phyloP scores from a whole-genome alignment of 2,888 invertebrate genomes.

The Bursaphelenchus okinawaensis region DNA sequence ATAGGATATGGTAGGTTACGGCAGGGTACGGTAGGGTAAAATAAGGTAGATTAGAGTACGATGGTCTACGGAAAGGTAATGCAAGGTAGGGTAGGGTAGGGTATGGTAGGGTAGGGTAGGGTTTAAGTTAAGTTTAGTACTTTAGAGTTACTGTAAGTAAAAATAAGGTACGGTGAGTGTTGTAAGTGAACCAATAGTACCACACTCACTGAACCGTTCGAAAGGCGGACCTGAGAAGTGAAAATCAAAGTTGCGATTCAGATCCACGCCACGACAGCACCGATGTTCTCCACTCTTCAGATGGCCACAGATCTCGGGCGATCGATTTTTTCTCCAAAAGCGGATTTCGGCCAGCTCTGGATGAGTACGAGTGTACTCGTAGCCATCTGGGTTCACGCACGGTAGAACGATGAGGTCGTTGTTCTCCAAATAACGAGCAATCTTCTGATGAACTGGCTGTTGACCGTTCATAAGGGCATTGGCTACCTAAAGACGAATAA shows the following conservation, averaged over 20 bases:
- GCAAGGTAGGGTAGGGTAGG: no score
- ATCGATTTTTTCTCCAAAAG: constrained; percentile 54
- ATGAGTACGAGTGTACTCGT: constrained; percentile 51
- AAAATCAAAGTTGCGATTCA: constrained; percentile 54
- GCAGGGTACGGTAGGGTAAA: no score
- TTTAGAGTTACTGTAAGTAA: no score
- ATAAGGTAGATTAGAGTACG: no score
- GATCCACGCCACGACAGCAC: constrained; percentile 53
- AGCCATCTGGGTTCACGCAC: constrained; percentile 53
- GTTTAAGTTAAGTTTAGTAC: no score
- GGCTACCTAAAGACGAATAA: constrained; percentile 34
- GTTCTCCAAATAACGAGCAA: constrained; percentile 36
- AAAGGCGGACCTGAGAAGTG: constrained; percentile 35
- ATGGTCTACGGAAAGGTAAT: no score
- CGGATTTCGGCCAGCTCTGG: constrained; percentile 26
- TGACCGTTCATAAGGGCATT: constrained; percentile 31
- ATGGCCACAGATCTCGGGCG: constrained; percentile 36
- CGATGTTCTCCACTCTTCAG: constrained; percentile 35
- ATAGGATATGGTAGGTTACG: no score
- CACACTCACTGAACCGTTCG: neutral
- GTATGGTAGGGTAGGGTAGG: no score
- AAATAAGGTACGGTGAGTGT: no score
- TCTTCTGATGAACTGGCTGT: constrained; percentile 28
- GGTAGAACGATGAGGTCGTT: constrained; percentile 51
- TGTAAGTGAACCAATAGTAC: no score